A percentile compares a stretch with the other conserved stretches of the same genome.
Conservation (phyloP, 2,888 invertebrate species). For the Cenopis cana region DNA sequence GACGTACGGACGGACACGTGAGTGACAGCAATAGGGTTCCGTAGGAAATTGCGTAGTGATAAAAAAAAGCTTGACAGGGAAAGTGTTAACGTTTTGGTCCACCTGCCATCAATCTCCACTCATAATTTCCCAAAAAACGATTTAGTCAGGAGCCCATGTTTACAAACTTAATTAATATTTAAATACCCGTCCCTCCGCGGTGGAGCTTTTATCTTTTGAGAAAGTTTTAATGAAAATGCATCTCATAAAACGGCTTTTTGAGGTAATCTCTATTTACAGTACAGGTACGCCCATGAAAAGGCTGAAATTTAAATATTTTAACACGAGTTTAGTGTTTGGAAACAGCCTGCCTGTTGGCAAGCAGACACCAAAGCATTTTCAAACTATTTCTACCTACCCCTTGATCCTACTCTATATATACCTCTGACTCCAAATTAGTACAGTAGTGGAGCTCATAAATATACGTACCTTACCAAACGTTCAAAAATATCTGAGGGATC, state of each 20-base stretch:
- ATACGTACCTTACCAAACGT: too few species aligned
- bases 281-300: background rate
- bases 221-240: slow-evolving; percentile 27
- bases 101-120: too few species aligned
- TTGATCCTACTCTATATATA: too few species aligned
- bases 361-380: background rate
- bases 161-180: slow-evolving; percentile 18
- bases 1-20: too few species aligned
- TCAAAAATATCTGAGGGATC: too few species aligned
- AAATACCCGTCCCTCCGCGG: background rate
- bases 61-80: too few species aligned
- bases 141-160: slow-evolving; percentile 25
- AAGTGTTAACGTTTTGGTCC: too few species aligned
- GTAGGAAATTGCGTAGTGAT: too few species aligned
- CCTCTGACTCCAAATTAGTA: too few species aligned
- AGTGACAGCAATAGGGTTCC: too few species aligned
- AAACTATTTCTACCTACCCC: too few species aligned
- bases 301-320: background rate
- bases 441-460: too few species aligned
- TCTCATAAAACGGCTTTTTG: slow-evolving; percentile 1
- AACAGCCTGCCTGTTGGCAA: background rate
- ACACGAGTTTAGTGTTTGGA: background rate
- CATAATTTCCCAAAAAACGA: background rate
- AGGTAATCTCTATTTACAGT: slow-evolving; percentile 1
- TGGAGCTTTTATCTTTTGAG: background rate